A percentile compares a stretch with the other conserved stretches of the same genome.
Conservation (phyloP, 2,797 vertebrate genomes). For the Anguilla pacifica region DNA sequence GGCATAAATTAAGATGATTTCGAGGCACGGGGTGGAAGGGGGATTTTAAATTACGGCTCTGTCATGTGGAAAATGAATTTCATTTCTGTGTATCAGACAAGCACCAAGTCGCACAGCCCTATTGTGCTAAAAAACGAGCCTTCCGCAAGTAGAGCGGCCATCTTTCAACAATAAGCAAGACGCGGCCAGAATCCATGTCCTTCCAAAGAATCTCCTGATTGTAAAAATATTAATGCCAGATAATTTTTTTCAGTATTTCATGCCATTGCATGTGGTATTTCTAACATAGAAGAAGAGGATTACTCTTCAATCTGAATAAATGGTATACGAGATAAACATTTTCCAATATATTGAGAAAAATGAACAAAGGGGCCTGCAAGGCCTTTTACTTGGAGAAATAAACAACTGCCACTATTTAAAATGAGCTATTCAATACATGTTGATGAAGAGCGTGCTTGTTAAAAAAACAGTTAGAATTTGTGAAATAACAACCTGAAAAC, state of each 20-base stretch:
- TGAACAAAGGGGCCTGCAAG: not conserved
- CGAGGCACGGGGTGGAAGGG: not conserved
- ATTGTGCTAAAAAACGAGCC: not conserved
- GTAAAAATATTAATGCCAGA: not conserved
- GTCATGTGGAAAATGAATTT: not conserved
- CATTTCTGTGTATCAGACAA: not conserved
- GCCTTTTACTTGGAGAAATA: not conserved
- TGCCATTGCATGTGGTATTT: not conserved
- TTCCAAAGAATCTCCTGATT: not conserved
- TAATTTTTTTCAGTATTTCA: not conserved
- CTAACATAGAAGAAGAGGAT: not conserved
- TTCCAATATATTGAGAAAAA: not conserved
- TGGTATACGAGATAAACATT: not conserved
- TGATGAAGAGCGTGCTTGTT: not conserved
- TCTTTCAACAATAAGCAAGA: constrained; percentile 8
- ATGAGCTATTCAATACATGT: not conserved
- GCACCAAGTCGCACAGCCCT: not conserved
- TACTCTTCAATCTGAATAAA: not conserved
- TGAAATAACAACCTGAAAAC: not conserved
- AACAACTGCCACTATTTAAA: not conserved
- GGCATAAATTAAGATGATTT: constrained; percentile 11
- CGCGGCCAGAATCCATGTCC: not conserved
- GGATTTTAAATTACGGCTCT: not conserved
- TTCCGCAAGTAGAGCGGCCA: not conserved
- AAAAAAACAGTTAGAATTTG: not conserved